Evolutionary conservation across 1,140 invertebrate genomes (phyloP).

Genomic region (Mercenaria mercenaria): DNA sequence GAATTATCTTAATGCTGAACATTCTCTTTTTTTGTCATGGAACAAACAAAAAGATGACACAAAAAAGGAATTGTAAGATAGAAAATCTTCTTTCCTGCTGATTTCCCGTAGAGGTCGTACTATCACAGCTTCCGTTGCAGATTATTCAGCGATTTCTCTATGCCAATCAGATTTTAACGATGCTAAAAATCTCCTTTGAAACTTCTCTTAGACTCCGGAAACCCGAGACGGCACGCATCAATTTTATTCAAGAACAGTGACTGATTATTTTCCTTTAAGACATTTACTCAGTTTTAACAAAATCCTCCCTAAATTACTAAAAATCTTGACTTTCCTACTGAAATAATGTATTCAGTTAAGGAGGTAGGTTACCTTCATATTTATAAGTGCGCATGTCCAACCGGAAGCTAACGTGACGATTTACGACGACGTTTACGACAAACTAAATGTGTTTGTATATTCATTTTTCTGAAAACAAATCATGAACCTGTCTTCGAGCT

Average conservation of each 20-base stretch:
- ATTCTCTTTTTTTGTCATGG: neutral
- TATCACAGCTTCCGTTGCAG: neutral
- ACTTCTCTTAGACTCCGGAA: conserved; percentile 2
- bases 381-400: too few relatives aligned
- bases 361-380: too few relatives aligned
- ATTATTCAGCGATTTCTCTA: neutral
- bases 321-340: neutral
- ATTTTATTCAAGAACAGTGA: neutral
- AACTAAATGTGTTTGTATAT: too few relatives aligned
- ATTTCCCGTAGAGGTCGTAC: neutral
- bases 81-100: conserved; percentile 5
- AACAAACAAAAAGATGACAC: neutral
- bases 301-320: neutral
- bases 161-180: conserved; percentile 24
- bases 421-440: too few relatives aligned
- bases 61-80: neutral
- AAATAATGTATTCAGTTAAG: too few relatives aligned
- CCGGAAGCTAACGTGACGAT: too few relatives aligned
- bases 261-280: conserved; percentile 5
- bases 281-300: neutral
- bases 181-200: conserved; percentile 23
- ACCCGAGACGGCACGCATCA: neutral
- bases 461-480: too few relatives aligned
- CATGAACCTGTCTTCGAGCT: too few relatives aligned
- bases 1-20: neutral